A percentile compares a stretch with the other conserved stretches of the same genome.
These are phyloP conservation scores for Yoshiicerus persimilis DNA, from an alignment of 1,140 invertebrate species.

Conservation along the genomic window DNA sequence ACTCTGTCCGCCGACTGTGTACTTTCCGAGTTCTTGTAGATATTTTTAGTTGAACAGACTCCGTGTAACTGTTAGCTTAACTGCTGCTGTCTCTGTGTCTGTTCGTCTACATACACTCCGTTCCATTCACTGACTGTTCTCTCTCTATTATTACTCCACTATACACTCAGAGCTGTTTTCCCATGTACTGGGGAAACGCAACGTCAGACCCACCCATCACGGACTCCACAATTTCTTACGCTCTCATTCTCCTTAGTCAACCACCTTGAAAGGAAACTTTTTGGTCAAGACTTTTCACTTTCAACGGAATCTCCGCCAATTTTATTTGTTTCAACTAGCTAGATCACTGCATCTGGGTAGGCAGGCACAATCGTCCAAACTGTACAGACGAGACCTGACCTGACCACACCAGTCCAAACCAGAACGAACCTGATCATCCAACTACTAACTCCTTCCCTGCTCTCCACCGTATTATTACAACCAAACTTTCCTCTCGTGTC, in stretches of 20 bases:
- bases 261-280: constrained; percentile 5
- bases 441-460: neutral
- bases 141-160: neutral
- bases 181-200: neutral
- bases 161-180: neutral
- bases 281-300: constrained; percentile 9
- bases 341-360: neutral
- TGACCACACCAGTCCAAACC: neutral
- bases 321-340: constrained; percentile 21
- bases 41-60: neutral
- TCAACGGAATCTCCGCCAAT: neutral
- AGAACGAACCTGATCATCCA: neutral
- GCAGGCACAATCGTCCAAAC: neutral
- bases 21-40: neutral
- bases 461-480: neutral
- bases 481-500: neutral
- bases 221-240: constrained; percentile 6
- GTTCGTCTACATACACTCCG: neutral
- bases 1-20: neutral
- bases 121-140: neutral
- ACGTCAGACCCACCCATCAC: constrained; percentile 14
- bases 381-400: neutral
- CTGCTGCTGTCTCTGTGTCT: neutral
- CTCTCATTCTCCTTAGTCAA: constrained; percentile 5
- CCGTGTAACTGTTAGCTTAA: neutral